A percentile compares a stretch with the other conserved stretches of the same genome.
Evolutionary conservation across 2,888 invertebrate genomes (phyloP).

Genomic region (Ischnura elegans): DNA sequence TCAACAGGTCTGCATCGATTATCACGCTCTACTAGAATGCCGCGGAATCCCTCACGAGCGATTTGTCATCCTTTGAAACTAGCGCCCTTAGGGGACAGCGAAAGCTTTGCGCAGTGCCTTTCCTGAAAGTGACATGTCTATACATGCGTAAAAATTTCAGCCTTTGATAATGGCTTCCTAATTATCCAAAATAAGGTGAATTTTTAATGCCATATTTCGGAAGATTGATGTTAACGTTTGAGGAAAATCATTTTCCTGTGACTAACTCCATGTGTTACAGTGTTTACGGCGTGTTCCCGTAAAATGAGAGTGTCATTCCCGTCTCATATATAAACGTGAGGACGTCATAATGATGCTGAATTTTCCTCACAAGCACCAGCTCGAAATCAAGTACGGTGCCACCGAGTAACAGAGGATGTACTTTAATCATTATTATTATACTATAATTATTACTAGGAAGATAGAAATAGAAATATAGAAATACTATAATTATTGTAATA

Average conservation of each 20-base stretch:
- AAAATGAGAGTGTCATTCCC: not conserved
- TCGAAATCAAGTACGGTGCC: no score
- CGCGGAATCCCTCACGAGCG: not conserved
- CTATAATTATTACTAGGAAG: no score
- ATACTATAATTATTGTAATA: no score
- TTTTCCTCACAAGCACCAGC: no score
- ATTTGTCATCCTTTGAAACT: constrained; percentile 10
- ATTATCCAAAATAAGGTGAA: not conserved
- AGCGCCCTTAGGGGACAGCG: not conserved
- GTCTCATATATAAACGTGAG: not conserved
- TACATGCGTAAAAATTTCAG: not conserved
- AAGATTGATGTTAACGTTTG: not conserved
- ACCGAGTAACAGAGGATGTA: no score
- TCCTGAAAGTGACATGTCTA: not conserved
- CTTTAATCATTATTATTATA: no score
- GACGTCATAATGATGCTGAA: not conserved
- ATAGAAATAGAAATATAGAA: no score
- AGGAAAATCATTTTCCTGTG: not conserved
- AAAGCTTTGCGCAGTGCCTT: not conserved
- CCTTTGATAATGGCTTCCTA: constrained; percentile 1
- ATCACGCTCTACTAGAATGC: not conserved
- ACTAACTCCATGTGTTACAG: not conserved
- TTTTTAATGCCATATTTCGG: not conserved
- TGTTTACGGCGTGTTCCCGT: not conserved
- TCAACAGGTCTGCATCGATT: not conserved